Base-by-base conservation (phyloP, 2,113 vertebrate species). In the Dermatemys mawii region DNA sequence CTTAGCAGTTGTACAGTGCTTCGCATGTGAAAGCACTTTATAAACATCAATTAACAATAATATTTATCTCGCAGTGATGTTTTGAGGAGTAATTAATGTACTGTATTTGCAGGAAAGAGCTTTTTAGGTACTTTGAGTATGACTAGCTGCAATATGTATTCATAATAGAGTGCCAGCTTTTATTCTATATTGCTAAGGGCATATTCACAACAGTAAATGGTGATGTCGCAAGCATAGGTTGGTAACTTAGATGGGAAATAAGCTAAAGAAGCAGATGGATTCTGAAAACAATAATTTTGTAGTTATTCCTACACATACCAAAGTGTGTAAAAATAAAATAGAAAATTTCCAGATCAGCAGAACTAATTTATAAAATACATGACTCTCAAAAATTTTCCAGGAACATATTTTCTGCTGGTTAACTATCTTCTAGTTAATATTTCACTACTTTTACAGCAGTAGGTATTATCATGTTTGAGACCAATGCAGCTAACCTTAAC, bases 21-120 rank as follows among this genome's bases (percentile, higher is more conserved):
- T 49, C 32, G 24, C 38, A 13, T 70, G 27, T 7, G 21, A 87
- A 84, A 67, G 21, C 29, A 19, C 9, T 81, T 57, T 3, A 21
- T 63, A 60, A 54, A 2, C 46, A 53, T 46, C 91, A 55, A 53
- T 84, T 92, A 44, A 75, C 48, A 27, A 26, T 80, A 10, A 17
- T 38, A 29, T 8, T n/a, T 80, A 22, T 2, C 41, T n/a, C 7
- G n/a, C n/a, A 6, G 4, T 26, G 13, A 57, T 80, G n/a, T 49
- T 55, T 26, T 2, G 8, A 17, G 26, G 38, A 51, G 57, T 19
- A 87, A 32, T 35, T 3, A 6, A 49, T 51, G 7, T n/a, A n/a
- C n/a, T n/a, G n/a, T 2, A 32, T 44, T 79, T 57, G 5, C 3
- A 27, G 6, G 44, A 44, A 78, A 22, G 32, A 5, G 46, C 0